Conservation (phyloP, 2,113 vertebrate species). For the Myanophis thanlyinensis region DNA sequence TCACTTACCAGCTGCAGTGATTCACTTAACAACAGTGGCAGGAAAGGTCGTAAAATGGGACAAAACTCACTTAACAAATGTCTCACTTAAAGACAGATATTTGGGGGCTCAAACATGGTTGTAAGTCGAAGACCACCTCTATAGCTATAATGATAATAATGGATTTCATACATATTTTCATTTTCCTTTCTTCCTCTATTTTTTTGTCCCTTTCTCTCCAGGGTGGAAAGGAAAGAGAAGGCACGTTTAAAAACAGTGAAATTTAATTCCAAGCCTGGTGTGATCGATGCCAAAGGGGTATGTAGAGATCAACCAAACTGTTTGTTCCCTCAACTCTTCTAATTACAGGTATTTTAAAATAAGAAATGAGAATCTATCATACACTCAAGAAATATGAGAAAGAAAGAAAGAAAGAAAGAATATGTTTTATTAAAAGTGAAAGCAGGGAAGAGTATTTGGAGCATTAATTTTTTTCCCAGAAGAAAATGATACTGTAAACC, state of each 20-base stretch:
- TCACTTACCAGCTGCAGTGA: too few species aligned
- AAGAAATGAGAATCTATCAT: not conserved
- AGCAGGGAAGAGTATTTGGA: not conserved
- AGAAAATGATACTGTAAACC: not conserved
- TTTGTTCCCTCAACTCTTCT: constrained; percentile 9
- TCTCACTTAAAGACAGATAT: not conserved
- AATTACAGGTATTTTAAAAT: not conserved
- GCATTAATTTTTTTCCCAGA: too few species aligned
- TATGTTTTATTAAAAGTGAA: constrained; percentile 30
- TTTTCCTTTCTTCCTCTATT: not conserved
- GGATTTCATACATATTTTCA: not conserved
- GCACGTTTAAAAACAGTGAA: constrained; percentile 97
- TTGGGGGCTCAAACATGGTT: not conserved
- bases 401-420: too few species aligned
- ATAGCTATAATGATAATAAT: not conserved
- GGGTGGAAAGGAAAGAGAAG: constrained; percentile 95
- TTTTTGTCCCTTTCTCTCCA: constrained; percentile 48
- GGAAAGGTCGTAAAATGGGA: not conserved
- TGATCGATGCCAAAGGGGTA: constrained; percentile 94
- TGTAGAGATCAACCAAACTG: constrained; percentile 60
- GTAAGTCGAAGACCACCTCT: not conserved
- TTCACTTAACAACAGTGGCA: not conserved
- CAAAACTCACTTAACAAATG: not conserved
- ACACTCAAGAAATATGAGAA: too few species aligned
- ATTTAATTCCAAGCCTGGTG: constrained; percentile 91